Conservation (phyloP, 2,797 vertebrate species). For the Bradypodion ventrale region DNA sequence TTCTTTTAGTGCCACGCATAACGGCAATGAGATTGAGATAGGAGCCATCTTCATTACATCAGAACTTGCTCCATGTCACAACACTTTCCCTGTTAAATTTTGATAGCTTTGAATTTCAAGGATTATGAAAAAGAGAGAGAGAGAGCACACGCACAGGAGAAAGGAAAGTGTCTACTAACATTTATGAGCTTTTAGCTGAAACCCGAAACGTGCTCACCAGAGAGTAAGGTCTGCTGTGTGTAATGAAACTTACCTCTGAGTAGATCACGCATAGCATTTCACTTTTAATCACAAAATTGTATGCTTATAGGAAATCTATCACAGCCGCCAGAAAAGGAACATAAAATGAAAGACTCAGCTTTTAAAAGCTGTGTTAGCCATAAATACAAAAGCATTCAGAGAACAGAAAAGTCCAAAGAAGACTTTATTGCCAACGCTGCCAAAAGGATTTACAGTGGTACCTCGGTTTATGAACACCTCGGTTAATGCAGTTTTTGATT, state of each 20-base stretch:
- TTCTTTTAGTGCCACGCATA: conserved; percentile 50
- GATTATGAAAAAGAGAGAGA: conserved; percentile 37
- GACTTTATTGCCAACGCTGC: not conserved
- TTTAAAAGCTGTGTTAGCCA: not conserved
- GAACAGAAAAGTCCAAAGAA: not conserved
- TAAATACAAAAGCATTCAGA: not conserved
- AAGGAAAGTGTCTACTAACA: conserved; percentile 53
- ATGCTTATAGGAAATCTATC: conserved; percentile 59
- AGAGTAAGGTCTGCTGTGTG: too few species aligned
- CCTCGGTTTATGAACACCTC: too few species aligned
- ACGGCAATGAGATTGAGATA: conserved; percentile 39
- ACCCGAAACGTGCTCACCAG: too few species aligned
- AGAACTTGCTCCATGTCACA: conserved; percentile 35
- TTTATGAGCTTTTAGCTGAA: conserved; percentile 30
- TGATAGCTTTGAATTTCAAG: conserved; percentile 56
- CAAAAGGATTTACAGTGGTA: conserved; percentile 15
- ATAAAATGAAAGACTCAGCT: not conserved
- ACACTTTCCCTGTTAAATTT: conserved; percentile 50
- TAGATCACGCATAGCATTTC: too few species aligned
- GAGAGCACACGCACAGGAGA: not conserved
- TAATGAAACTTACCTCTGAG: too few species aligned
- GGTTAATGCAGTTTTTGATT: too few species aligned
- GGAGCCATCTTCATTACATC: not conserved
- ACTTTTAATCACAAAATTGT: conserved; percentile 62
- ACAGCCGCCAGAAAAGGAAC: conserved; percentile 27